Conservation (phyloP, 2,888 invertebrate genomes). For the Pterobdella sp. region DNA sequence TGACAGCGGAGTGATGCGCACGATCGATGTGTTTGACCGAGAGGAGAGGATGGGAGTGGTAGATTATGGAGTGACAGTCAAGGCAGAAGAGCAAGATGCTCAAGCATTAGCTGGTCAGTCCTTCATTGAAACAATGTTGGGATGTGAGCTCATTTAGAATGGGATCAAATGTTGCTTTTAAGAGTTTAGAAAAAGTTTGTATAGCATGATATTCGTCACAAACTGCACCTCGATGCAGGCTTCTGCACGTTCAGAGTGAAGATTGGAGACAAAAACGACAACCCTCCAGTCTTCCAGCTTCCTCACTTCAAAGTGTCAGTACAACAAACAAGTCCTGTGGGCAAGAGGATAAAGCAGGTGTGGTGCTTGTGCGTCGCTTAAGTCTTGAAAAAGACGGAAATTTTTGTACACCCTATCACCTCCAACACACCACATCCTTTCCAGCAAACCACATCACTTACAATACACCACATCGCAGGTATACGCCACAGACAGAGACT, state of each 20-base stretch:
- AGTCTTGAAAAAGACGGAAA: neutral
- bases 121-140: neutral
- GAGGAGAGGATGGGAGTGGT: slow-evolving; percentile 55
- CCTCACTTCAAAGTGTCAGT: slow-evolving; percentile 43
- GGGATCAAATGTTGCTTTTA: neutral
- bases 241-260: slow-evolving; percentile 39
- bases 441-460: neutral
- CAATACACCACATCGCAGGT: too few relatives aligned
- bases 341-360: slow-evolving; percentile 54
- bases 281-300: slow-evolving; percentile 46
- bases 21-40: slow-evolving; percentile 67
- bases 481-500: slow-evolving; percentile 92
- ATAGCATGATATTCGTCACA: neutral
- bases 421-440: neutral
- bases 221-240: slow-evolving; percentile 14
- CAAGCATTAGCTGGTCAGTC: slow-evolving; percentile 77
- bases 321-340: slow-evolving; percentile 41
- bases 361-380: slow-evolving; percentile 59
- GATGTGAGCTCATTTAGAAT: neutral
- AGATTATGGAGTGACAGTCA: slow-evolving; percentile 62
- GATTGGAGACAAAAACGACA: slow-evolving; percentile 48
- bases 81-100: slow-evolving; percentile 95
- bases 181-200: too few relatives aligned
- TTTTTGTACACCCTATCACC: neutral
- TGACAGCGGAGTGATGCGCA: slow-evolving; percentile 74